These are phyloP conservation scores for Cynopterus brachyotis DNA, from an alignment of 2,113 vertebrate genomes.

Conservation along the genomic window DNA sequence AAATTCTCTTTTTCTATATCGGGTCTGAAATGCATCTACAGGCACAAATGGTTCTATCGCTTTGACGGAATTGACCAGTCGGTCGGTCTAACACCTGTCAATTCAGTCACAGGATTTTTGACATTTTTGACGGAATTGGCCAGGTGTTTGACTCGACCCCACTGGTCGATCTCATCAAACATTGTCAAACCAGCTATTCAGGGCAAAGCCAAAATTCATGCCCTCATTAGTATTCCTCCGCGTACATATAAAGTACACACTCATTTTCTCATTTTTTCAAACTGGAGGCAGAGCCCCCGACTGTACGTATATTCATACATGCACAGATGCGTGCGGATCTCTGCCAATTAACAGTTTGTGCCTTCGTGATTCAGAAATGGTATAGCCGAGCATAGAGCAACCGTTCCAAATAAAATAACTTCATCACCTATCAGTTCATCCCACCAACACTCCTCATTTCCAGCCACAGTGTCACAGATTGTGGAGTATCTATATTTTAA, in stretches of 20 bases:
- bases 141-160: conserved; percentile 48
- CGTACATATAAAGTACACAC: not conserved
- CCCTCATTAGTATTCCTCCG: not conserved
- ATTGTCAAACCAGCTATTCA: not conserved
- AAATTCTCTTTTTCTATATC: conserved; percentile 73
- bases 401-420: not conserved
- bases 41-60: conserved; percentile 50
- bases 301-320: not conserved
- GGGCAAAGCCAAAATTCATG: not conserved
- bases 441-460: not conserved
- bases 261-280: not conserved
- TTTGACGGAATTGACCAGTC: conserved; percentile 38
- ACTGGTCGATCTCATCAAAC: not conserved
- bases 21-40: conserved; percentile 61
- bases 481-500: too few relatives aligned
- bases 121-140: conserved; percentile 64
- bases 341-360: not conserved
- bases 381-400: not conserved
- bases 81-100: conserved; percentile 58
- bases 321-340: not conserved
- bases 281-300: not conserved
- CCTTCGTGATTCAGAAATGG: not conserved
- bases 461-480: not conserved
- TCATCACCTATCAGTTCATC: not conserved
- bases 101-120: conserved; percentile 45